Base-by-base conservation (phyloP, 2,888 invertebrate species). In the Diogma glabrata region DNA sequence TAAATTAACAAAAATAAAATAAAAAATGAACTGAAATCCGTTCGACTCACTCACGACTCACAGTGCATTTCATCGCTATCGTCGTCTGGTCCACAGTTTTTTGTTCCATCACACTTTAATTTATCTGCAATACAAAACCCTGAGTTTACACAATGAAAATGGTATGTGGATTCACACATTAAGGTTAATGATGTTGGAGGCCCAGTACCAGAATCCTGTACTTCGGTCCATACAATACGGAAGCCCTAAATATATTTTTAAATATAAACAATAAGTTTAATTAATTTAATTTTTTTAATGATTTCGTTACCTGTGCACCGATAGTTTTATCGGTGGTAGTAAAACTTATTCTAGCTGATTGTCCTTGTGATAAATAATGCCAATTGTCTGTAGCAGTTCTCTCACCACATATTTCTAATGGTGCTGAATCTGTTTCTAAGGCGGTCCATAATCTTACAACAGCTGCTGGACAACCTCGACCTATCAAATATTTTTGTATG, bases 321-420 rank as follows among this genome's bases (percentile, higher is more conserved):
- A 92, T 88, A 43, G 94, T 90, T 75, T 91, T 91, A 70, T 92
- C 91, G 54, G 94, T 91, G 65, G 91, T 88, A 67, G 93, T 87
- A 72, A 95, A 95, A 73, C 94, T 94, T 62, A 94, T 78, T 69
- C 90, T 81, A 72, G 92, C 84, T 57, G 86, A 81, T 74, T 89
- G 89, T 59, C 85, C 83, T 51, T 86, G 83, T 58, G 94, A 93
- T 61, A 90, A 75, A 66, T 86, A 87, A 71, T 87, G 84, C 83
- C 87, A 87, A 63, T 83, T 82, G 59, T 85, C 82, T 22, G 77
- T 67, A 28, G 78, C 73, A 54, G 81, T 76, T 69, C 86, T 87
- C 69, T 88, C 90, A 17, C 93, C 93, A 69, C 93, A 94, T 60
- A 93, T 73, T 73, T 93, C 93, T 57, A 87, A 75, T 50, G 93